These are phyloP conservation scores for Ctenoplectra terminalis DNA, from an alignment of 1,140 invertebrate genomes.

Conservation along the genomic window DNA sequence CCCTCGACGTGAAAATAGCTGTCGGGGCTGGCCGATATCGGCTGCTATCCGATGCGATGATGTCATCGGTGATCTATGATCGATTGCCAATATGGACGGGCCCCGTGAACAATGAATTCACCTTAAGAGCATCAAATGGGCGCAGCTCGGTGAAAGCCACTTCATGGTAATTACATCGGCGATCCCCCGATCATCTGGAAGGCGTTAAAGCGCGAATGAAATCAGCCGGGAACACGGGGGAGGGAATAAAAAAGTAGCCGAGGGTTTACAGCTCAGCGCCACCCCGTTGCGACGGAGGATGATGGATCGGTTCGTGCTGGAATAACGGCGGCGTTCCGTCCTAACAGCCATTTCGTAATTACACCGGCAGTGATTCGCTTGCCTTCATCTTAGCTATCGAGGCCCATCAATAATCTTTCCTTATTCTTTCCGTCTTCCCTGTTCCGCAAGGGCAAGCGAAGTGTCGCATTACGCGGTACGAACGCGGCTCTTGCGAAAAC, in stretches of 20 bases:
- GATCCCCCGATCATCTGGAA: constrained; percentile 69
- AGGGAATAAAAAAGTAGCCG: constrained; percentile 28
- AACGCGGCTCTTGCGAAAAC: too few relatives aligned
- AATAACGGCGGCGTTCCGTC: constrained; percentile 68
- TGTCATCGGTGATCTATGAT: constrained; percentile 67
- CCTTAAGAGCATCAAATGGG: constrained; percentile 64
- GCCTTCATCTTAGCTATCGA: constrained; percentile 78
- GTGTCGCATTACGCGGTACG: background rate
- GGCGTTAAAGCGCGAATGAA: constrained; percentile 72
- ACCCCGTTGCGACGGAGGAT: constrained; percentile 71
- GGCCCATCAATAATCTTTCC: constrained; percentile 79
- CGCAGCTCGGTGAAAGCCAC: constrained; percentile 68
- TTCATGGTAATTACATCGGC: constrained; percentile 68
- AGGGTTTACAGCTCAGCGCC: constrained; percentile 51
- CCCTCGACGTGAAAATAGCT: constrained; percentile 33
- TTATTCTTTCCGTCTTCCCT: constrained; percentile 44
- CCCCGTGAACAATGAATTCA: constrained; percentile 62
- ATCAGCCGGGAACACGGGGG: constrained; percentile 58
- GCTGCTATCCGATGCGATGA: constrained; percentile 32
- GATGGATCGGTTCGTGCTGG: constrained; percentile 75
- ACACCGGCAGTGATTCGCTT: constrained; percentile 79
- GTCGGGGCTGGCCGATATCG: constrained; percentile 17
- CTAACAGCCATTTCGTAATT: constrained; percentile 82
- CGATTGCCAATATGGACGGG: constrained; percentile 52
- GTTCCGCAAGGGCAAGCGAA: background rate